Evolutionary conservation across 2,113 vertebrate genomes (phyloP), one percentile per base, ranked within the genome.

Genomic region (Anoura caudifer): DNA sequence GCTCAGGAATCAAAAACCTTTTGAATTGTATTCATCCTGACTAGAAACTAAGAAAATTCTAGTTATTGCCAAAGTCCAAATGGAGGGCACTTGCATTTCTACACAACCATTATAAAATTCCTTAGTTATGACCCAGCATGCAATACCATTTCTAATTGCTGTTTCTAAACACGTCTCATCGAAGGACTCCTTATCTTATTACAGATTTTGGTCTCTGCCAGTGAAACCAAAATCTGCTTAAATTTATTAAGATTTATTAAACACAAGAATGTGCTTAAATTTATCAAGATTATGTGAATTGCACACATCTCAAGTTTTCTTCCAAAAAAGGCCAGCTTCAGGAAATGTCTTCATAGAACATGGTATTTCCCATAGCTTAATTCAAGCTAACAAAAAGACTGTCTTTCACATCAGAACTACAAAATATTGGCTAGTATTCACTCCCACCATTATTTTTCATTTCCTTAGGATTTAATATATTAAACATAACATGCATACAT

Each of bases 181-280:
- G 50, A 61, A 97, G 69, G n/a, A 96, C 59, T 95, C 50, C 69
- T 75, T 87, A 38, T 92, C 52, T 93, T 90, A 76, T 80, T 96
- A 93, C 63, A 95, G 80, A 93, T 76, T 92, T 96, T 94, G 33
- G 50, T 87, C 50, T 33, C 70, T 95, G 70, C 90, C 90, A 95
- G n/a, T 91, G 75, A 87, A 56, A 95, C 63, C n/a, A n/a, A 83
- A 90, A 96, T 92, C 67, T 95, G 94, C 94, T 96, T 91, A 96
- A 96, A 93, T 92, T 91, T 72, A 94, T 87, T 79, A 95, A 95
- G 80, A 69, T 54, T 84, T n/a, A n/a, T n/a, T n/a, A 87, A 56
- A 95, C 61, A 93, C n/a, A n/a, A 83, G 50, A 90, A 96, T 92
- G 75, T 95, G 90, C 94, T 96, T 91, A 96, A 96, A 93, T 92